Evolutionary conservation across 2,113 vertebrate genomes (phyloP).

Genomic region (rabbit (Oryctolagus cuniculus)): DNA sequence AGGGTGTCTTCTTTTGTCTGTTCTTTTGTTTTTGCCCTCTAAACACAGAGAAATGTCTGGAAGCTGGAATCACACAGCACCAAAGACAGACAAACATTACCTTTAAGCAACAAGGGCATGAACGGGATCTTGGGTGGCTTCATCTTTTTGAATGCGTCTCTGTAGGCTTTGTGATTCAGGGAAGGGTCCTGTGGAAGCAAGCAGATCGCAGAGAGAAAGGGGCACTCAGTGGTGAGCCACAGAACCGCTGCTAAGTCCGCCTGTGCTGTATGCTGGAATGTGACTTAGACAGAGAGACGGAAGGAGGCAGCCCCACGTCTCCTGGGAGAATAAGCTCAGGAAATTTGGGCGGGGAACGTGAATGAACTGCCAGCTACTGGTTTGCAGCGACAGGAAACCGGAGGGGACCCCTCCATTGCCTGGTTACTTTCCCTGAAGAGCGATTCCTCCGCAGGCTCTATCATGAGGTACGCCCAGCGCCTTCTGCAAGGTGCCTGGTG

Average conservation of each 20-base stretch:
- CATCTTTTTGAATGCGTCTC: slow-evolving; percentile 99
- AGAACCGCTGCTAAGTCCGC: slow-evolving; percentile 84
- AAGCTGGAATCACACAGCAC: not conserved
- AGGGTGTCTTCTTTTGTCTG: not conserved
- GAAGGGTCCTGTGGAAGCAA: slow-evolving; percentile 95
- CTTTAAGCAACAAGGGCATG: slow-evolving; percentile 98
- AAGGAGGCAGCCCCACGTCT: slow-evolving; percentile 81
- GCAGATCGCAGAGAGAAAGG: slow-evolving; percentile 78
- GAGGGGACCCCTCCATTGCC: slow-evolving; percentile 66
- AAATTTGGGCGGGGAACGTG: slow-evolving; percentile 76
- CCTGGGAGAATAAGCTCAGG: slow-evolving; percentile 78
- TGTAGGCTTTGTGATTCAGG: slow-evolving; percentile 98
- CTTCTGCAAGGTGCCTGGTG: slow-evolving; percentile 47
- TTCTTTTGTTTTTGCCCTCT: not conserved
- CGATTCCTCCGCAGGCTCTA: slow-evolving; percentile 69
- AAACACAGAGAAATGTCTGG: slow-evolving; percentile 51
- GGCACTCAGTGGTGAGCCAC: slow-evolving; percentile 85
- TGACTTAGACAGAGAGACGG: slow-evolving; percentile 79
- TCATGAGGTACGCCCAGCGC: not conserved
- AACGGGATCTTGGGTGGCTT: slow-evolving; percentile 99
- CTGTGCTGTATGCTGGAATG: slow-evolving; percentile 77
- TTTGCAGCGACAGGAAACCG: slow-evolving; percentile 72
- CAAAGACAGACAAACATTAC: slow-evolving; percentile 84
- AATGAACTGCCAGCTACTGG: slow-evolving; percentile 77
- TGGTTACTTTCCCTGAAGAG: slow-evolving; percentile 75